Evolutionary conservation across 1,140 invertebrate genomes (phyloP), one percentile per base, ranked within the genome.

Genomic region (Caenorhabditis inopinata): DNA sequence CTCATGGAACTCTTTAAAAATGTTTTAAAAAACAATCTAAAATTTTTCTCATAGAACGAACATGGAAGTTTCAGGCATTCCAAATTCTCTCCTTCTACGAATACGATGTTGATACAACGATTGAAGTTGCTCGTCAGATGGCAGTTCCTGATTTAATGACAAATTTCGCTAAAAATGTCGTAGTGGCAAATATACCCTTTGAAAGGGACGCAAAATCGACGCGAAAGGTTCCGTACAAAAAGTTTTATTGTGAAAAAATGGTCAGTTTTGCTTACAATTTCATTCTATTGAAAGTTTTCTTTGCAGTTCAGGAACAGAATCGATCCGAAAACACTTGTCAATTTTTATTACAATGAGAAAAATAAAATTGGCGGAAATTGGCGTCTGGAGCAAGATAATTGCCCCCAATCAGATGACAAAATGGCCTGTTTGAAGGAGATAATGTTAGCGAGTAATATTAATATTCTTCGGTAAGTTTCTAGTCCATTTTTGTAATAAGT

Each of bases 311-410:
- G 23, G n/a, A 32, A 32, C 0, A 16, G 6, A 16, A 14, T 27
- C 16, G n/a, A n/a, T 21, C 18, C 58, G n/a, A 38, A 42, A 21
- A 42, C 58, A 7, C 32, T 68, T 0, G 25, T 68, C n/a, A 25
- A 68, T 68, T 68, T 68, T 21, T 68, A 68, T 12, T 68, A 68
- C 4, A 18, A 18, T 1, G 58, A 68, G 12, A 68, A 68, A 25
- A 68, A 68, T 12, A 68, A 68, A 68, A 2, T 68, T 6, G 4
- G n/a, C 2, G 58, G 58, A 68, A 68, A 68, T 68, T 68, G 58
- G 58, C 58, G 58, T 11, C 9, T 68, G 6, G 32, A 68, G n/a
- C 7, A 7, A 16, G 58, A 68, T 9, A 18, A 32, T 29, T 9
- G 38, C 58, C 11, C 32, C 32, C 12, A 32, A 68, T n/a, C n/a